Evolutionary conservation across 2,888 invertebrate species (phyloP), one percentile per base, ranked within the genome.

Genomic region (Syritta pipiens): DNA sequence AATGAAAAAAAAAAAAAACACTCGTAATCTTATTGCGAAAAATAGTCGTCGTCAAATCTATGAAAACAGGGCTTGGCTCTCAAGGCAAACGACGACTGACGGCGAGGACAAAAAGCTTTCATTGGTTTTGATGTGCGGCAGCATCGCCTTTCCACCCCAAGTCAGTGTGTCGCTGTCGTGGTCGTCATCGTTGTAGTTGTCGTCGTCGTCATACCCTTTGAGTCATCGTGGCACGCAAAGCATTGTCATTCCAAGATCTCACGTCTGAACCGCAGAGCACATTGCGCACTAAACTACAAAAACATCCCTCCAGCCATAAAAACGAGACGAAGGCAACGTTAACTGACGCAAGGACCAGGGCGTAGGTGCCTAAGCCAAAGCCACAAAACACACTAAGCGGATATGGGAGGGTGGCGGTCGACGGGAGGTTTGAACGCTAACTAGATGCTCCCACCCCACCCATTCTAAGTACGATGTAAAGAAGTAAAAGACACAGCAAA

Each of bases 251-350:
- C 57, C 44, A 37, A 22, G 51, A 67, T 46, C 57, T 74, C 59
- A 74, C 59, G 74, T 74, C 59, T 74, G 30, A 75, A 35, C 68
- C 48, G 30, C 55, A 62, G 28, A 68, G 35, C 48, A 63, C 59
- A 74, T 74, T 51, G 59, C 51, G 65, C 59, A 57, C 76, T 51
- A 51, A 69, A 57, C 76, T 76, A 68, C 51, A 32, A 59, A 46
- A 59, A 37, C 57, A 63, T 37, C 57, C 69, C 37, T 10, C 28
- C 14, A 37, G 49, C 49, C 44, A 51, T 51, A 59, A 3, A 28
- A 35, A 7, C 22, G 26, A 35, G 46, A 44, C 53, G 19, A 6
- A 9, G n/a, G 12, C 46, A 12, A 14, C 22, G 30, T 19, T 22
- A 14, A 20, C 48, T 20, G 12, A 28, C 35, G 51, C 30, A 35